A percentile compares a stretch with the other conserved stretches of the same genome.
phyloP scores from a whole-genome alignment of 1,140 invertebrate genomes.

The Bombus superbus region DNA sequence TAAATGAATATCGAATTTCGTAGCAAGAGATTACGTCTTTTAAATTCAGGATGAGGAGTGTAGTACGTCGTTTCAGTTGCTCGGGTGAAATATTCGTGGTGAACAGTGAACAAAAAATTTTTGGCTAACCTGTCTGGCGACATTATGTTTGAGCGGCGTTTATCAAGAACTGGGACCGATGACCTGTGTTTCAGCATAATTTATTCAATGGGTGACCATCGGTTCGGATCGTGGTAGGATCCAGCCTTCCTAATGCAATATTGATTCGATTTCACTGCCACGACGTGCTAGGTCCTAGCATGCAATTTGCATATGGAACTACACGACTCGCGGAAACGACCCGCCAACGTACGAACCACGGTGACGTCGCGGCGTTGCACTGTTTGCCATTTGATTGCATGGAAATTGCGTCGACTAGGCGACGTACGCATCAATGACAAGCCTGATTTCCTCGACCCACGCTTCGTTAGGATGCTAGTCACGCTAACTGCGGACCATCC shows the following conservation, averaged over 20 bases:
- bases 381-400: constrained; percentile 69
- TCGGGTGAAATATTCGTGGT: neutral
- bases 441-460: constrained; percentile 51
- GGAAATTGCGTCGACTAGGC: constrained; percentile 64
- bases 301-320: constrained; percentile 70
- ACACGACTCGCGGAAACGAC: constrained; percentile 46
- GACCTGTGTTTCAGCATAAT: constrained; percentile 27
- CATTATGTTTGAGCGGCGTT: neutral
- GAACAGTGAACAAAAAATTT: constrained; percentile 1
- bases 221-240: constrained; percentile 52
- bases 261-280: constrained; percentile 64
- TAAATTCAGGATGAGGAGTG: too few species aligned
- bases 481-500: neutral
- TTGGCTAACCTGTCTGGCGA: neutral
- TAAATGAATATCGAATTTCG: neutral
- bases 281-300: constrained; percentile 48
- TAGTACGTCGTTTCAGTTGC: too few species aligned
- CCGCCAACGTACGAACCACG: constrained; percentile 9
- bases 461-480: constrained; percentile 34
- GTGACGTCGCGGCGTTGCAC: constrained; percentile 10
- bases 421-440: constrained; percentile 55
- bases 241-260: constrained; percentile 58
- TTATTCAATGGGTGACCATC: constrained; percentile 36
- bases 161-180: constrained; percentile 12
- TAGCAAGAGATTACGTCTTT: neutral